phyloP scores from a whole-genome alignment of 2,113 vertebrate genomes.

The Aix galericulata region DNA sequence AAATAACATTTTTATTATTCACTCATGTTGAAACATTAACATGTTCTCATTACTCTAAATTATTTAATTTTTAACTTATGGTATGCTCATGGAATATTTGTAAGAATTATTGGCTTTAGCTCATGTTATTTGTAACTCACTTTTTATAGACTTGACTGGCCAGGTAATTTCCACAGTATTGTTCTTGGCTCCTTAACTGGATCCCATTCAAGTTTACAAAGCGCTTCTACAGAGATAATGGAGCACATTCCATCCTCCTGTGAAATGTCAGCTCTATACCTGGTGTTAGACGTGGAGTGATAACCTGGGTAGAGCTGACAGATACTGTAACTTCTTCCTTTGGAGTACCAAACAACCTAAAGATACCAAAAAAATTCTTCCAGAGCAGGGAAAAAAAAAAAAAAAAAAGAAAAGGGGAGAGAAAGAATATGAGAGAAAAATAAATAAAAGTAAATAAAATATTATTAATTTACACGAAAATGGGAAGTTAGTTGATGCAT shows the following conservation, averaged over 20 bases:
- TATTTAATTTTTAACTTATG: background rate
- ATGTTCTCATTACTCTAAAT: background rate
- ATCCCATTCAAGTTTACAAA: background rate
- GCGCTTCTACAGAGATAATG: conserved; percentile 23
- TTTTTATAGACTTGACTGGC: conserved; percentile 33
- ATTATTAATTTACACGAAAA: background rate
- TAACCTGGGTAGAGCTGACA: conserved; percentile 8
- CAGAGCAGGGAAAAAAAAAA: background rate
- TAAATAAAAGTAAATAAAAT: background rate
- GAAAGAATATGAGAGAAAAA: background rate
- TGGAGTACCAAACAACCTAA: background rate
- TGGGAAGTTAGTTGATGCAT: background rate
- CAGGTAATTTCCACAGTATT: conserved; percentile 45
- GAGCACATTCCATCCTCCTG: background rate
- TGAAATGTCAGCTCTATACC: conserved; percentile 20
- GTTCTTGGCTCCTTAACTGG: conserved; percentile 40
- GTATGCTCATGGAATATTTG: background rate
- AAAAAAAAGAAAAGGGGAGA: background rate
- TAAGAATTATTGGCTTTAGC: background rate
- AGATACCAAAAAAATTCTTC: background rate
- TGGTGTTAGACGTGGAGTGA: background rate
- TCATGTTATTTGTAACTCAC: background rate
- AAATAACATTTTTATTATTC: background rate
- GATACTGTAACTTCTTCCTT: background rate
- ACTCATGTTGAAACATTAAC: background rate